Base-by-base conservation (phyloP, 2,797 vertebrate genomes). In the Acrossocheilus wenchowensis region DNA sequence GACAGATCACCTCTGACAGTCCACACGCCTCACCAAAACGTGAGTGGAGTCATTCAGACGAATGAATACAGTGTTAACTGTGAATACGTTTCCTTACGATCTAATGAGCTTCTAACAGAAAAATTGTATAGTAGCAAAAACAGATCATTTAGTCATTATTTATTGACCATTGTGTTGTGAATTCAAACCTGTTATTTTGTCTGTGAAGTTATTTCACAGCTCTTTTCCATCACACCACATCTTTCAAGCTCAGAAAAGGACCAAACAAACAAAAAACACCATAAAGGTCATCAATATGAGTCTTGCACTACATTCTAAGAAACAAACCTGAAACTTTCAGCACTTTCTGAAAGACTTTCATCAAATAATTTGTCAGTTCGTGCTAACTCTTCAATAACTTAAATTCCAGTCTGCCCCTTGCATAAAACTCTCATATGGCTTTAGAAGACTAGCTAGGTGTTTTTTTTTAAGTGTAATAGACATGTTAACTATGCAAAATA, bases 1-100 rank as follows among this genome's bases (percentile, higher is more conserved):
- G 96, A 86, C 97, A 97, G 88, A 97, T 95, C 0, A 93, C 95
- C 39, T 94, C 96, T 0, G 94, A 96, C 14, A 97, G 95, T 90
- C 97, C 96, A 1, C 97, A 97, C 0, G 96, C 96, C 50, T 95
- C 95, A 3, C 96, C 97, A 0, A 98, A 97, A 95, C 94, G 98
- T 99, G 92, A 91, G 97, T 81, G 84, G 30, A 84, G 19, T 66
- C 1, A 0, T 21, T 52, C 1, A 43, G 57, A n/a, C 10, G 3
- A n/a, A 23, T 8, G 19, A 62, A 26, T 11, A 9, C 26, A 26
- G 26, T n/a, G 23, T 62, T 11, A 10, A 73, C 19, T 73, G 23
- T 73, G 36, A 12, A 12, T 15, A 17, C 17, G n/a, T 39, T 17
- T 14, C 12, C 34, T 48, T 50, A 34, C 30, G 54, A 78, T 43